Percentiles rank a stretch among this genome's conserved stretches.
These are phyloP conservation scores for Zaprionus lachaisei DNA, from an alignment of 1,140 invertebrate species.

Conservation along the genomic window DNA sequence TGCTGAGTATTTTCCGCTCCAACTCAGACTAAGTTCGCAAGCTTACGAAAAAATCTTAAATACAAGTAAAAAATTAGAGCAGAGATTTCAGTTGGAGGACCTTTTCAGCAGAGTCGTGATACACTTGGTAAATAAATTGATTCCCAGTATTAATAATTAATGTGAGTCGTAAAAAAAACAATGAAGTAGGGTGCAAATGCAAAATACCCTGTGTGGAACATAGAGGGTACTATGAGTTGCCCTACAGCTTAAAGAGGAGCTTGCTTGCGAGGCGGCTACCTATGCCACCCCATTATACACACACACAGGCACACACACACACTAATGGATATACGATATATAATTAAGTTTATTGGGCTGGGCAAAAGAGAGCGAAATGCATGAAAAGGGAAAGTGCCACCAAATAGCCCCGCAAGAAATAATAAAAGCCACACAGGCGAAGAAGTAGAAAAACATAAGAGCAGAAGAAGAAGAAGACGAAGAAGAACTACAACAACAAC, in stretches of 20 bases:
- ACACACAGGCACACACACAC: background rate
- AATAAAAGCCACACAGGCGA: constrained; percentile 40
- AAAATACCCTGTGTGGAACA: background rate
- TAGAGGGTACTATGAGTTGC: background rate
- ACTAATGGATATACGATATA: constrained; percentile 4
- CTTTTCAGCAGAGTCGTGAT: background rate
- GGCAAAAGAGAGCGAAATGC: background rate
- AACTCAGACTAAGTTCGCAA: background rate
- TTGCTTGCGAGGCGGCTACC: background rate
- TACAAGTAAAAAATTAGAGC: background rate
- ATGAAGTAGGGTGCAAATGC: background rate
- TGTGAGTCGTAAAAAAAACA: background rate
- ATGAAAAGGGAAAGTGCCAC: constrained; percentile 32
- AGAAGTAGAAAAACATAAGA: constrained; percentile 11
- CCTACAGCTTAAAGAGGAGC: background rate
- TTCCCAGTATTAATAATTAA: background rate
- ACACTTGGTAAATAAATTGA: background rate
- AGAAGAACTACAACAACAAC: constrained; percentile 6
- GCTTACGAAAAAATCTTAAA: background rate
- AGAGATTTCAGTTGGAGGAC: background rate
- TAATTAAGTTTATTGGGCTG: constrained; percentile 45
- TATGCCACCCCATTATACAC: background rate
- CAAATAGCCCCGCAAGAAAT: constrained; percentile 17
- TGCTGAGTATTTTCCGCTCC: background rate
- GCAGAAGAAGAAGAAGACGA: background rate